These are phyloP conservation scores for Onychomys torridus DNA, from an alignment of 2,797 vertebrate species.

Conservation along the genomic window DNA sequence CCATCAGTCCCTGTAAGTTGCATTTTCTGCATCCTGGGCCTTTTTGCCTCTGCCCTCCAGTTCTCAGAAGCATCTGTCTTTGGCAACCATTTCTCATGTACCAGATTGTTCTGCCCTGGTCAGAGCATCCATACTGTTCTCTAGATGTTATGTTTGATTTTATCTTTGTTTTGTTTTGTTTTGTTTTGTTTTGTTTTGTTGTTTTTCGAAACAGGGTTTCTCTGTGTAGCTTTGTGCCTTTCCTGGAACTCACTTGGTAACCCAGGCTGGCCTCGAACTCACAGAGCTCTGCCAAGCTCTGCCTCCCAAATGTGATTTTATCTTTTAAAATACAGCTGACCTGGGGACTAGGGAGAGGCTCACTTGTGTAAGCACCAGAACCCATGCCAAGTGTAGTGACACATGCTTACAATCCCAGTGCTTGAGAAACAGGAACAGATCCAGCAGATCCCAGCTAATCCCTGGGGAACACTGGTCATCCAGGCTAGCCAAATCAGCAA, in stretches of 20 bases:
- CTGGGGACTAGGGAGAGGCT: not conserved
- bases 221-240: no score
- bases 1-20: not conserved
- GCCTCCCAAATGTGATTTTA: no score
- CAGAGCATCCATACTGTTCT: fast-evolving
- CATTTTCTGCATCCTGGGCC: not conserved
- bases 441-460: not conserved
- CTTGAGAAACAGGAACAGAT: not conserved
- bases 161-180: no score
- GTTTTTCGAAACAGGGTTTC: no score
- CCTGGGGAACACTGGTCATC: not conserved
- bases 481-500: not conserved
- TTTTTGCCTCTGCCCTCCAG: not conserved
- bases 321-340: not conserved
- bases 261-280: no score
- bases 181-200: no score
- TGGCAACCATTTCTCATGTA: not conserved
- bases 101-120: not conserved
- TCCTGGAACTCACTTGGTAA: no score
- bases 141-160: not conserved
- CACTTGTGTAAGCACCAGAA: not conserved
- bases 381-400: not conserved
- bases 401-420: not conserved
- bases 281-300: no score
- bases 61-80: not conserved